Evolutionary conservation across 2,888 invertebrate species (phyloP), one percentile per base, ranked within the genome.

Genomic region (Lasioglossum leucozonium): DNA sequence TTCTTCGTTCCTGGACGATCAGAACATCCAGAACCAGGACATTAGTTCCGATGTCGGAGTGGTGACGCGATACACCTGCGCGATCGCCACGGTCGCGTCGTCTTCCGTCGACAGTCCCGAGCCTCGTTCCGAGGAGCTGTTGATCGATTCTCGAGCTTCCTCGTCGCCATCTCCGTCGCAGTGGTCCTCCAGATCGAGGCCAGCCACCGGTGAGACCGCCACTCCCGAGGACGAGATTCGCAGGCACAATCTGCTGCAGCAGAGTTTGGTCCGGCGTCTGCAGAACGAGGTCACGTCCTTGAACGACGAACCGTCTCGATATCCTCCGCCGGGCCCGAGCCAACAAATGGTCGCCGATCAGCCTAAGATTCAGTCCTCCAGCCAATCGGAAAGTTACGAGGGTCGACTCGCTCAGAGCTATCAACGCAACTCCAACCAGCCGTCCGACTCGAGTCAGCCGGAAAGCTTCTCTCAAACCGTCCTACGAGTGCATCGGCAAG

Each of bases 11-110:
- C 65, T 79, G 26, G 87, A 93, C 16, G 93, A 93, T 44, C 89
- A 92, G 58, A 92, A 94, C 51, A 94, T 94, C 13, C 89, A 93
- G 72, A 95, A 95, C 77, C 95, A 95, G 77, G 94, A 95, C 44
- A 94, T 95, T 74, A 93, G 94, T 26, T 86, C 93, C 0, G 94
- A 94, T 0, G 81, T 90, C 3, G 94, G 94, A 0, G 89, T 95
- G 0, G 93, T 95, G 0, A 95, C 95, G 10, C 91, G 94, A 30
- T 94, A 95, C 76, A 89, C 95, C 0, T 93, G 93, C 72, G 95
- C 94, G 5, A 93, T 95, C 16, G 95, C 91, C 5, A 95, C 95
- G 0, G 92, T 95, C 4, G 93, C 93, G 0, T 91, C 93, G 1
- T 85, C 88, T 2, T 85, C 88, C 10, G 79, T 76, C 4, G 87